These are phyloP conservation scores for Zaprionus lachaisei DNA, from an alignment of 1,140 invertebrate genomes.

Conservation along the genomic window DNA sequence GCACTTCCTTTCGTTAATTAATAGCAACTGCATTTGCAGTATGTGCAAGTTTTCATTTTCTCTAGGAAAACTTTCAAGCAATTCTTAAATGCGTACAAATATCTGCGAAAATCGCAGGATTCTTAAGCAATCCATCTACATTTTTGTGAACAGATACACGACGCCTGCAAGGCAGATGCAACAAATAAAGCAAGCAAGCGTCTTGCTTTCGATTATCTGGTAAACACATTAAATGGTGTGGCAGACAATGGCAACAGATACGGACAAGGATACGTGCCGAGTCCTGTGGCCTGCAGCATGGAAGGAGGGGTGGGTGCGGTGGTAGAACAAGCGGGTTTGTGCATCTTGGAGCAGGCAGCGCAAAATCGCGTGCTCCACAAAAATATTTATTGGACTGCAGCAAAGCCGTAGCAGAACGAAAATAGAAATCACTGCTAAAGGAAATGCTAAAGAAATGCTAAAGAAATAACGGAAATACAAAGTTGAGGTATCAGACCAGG, in stretches of 20 bases:
- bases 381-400: slow-evolving; percentile 75
- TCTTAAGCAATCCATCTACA: slow-evolving; percentile 7
- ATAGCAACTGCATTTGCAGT: slow-evolving; percentile 25
- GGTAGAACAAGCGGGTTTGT: neutral
- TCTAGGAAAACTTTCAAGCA: neutral
- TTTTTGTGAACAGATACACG: neutral
- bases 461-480: slow-evolving; percentile 79
- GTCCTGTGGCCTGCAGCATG: too few species aligned
- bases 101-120: neutral
- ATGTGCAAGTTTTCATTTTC: neutral
- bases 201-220: slow-evolving; percentile 76
- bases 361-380: slow-evolving; percentile 67
- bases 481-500: slow-evolving; percentile 80
- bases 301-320: neutral
- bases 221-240: slow-evolving; percentile 81
- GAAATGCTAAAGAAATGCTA: slow-evolving; percentile 55
- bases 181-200: slow-evolving; percentile 63
- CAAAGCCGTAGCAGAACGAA: slow-evolving; percentile 61
- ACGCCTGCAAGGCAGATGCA: slow-evolving; percentile 47
- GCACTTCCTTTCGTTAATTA: slow-evolving; percentile 70
- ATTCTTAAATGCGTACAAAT: neutral
- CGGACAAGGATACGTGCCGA: slow-evolving; percentile 13
- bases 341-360: slow-evolving; percentile 18
- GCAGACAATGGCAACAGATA: slow-evolving; percentile 63
- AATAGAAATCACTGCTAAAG: slow-evolving; percentile 70